These are phyloP conservation scores for Trichogramma pretiosum DNA, from an alignment of 1,140 invertebrate genomes.

Conservation along the genomic window DNA sequence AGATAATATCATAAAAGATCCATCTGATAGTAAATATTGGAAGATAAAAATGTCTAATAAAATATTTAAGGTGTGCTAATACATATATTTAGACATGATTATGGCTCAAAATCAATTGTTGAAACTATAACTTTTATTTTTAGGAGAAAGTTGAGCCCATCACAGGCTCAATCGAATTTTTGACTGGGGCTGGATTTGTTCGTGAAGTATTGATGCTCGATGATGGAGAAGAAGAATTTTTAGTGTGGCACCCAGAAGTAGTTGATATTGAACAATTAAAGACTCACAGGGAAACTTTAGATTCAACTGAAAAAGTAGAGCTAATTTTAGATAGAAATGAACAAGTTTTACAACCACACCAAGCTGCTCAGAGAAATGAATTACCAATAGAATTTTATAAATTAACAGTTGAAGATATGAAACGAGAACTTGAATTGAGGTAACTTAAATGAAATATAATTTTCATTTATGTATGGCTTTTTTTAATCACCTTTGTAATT, in stretches of 20 bases:
- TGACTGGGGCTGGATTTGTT: slow-evolving; percentile 75
- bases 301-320: slow-evolving; percentile 68
- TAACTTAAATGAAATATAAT: slow-evolving; percentile 3
- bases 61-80: slow-evolving; percentile 48
- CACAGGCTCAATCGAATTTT: slow-evolving; percentile 72
- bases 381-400: slow-evolving; percentile 78
- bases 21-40: slow-evolving; percentile 78
- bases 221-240: slow-evolving; percentile 52
- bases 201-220: slow-evolving; percentile 49
- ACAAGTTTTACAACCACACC: slow-evolving; percentile 72
- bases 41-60: slow-evolving; percentile 83
- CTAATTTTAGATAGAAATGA: slow-evolving; percentile 77
- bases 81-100: not conserved
- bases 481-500: no score
- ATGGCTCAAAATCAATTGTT: not conserved
- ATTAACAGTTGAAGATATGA: slow-evolving; percentile 70
- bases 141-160: slow-evolving; percentile 69
- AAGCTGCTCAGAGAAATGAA: slow-evolving; percentile 56
- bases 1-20: slow-evolving; percentile 81
- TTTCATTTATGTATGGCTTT: slow-evolving; percentile 9
- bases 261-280: slow-evolving; percentile 42
- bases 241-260: slow-evolving; percentile 53
- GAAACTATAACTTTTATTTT: slow-evolving; percentile 11
- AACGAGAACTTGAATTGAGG: slow-evolving; percentile 71
- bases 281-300: slow-evolving; percentile 65